Evolutionary conservation across 2,113 vertebrate genomes (phyloP), one percentile per base, ranked within the genome.

Genomic region (Hyla sarda): DNA sequence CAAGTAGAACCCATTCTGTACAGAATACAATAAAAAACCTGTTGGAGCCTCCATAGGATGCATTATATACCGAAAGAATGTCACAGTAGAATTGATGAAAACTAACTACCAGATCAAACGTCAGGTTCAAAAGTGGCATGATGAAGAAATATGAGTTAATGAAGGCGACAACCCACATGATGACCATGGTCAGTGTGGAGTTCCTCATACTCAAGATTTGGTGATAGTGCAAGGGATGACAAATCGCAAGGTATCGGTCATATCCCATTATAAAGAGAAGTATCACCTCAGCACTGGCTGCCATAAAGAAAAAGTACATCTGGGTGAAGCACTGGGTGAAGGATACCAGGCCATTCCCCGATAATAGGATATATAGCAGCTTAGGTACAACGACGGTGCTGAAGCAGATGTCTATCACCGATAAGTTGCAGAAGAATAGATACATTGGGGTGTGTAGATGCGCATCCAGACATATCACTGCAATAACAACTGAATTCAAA

Each of bases 21-120:
- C 3, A 54, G 17, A 56, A 21, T 9, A 56, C 14, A 37, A 79
- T 9, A 14, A 6, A 9, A 32, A 78, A 50, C 25, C 2, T 25
- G 2, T 34, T 6, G 4, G 8, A 21, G 30, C 25, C 74, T 1
- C 47, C 48, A 52, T n/a, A 19, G 21, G 74, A 50, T 7, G 30
- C 3, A 8, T 41, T 41, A 8, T 5, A 41, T 41, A 41, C 41
- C 3, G 41, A 5, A 5, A 41, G 86, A 21, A 88, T 62, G 47
- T 92, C 88, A 58, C 91, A 90, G 16, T 89, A 54, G 1, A 91
- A 87, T 67, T 92, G 89, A 0, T 67, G 83, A 28, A 91, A 87
- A n/a, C 88, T 32, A 77, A 28, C 25, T 2, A 23, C 50, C 5
- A 9, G 2, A 21, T 45, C 50, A 19, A 54, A 77, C 0, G 48